Conservation (phyloP, 2,797 vertebrate genomes). For the Sebastes matsubarae region DNA sequence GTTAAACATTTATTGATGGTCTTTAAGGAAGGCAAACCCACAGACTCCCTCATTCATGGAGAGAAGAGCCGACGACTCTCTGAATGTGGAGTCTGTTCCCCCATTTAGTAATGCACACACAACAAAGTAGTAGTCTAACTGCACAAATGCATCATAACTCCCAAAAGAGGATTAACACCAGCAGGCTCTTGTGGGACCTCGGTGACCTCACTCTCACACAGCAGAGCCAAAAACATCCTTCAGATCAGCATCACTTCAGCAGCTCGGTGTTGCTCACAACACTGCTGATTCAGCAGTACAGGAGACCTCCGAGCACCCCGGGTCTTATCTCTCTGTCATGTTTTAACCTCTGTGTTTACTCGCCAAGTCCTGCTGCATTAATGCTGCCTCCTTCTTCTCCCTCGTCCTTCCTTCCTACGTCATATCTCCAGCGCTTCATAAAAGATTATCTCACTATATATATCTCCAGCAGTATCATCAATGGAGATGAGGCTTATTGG, state of each 20-base stretch:
- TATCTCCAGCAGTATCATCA: conserved; percentile 73
- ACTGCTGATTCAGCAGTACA: conserved; percentile 54
- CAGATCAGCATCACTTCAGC: conserved; percentile 45
- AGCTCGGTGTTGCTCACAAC: conserved; percentile 21
- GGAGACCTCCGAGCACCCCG: neutral
- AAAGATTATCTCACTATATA: conserved; percentile 79
- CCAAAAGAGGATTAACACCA: conserved; percentile 82
- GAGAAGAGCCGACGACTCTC: neutral
- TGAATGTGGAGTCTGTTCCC: neutral
- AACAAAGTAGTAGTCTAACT: conserved; percentile 66
- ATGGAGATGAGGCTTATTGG: conserved; percentile 73
- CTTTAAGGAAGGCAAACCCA: neutral
- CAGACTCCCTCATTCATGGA: neutral
- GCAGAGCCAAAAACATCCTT: conserved; percentile 64
- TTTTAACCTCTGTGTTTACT: conserved; percentile 39
- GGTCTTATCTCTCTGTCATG: conserved; percentile 14
- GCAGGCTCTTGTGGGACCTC: conserved; percentile 70
- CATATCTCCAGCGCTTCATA: conserved; percentile 69
- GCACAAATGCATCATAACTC: conserved; percentile 77
- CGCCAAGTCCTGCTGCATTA: conserved; percentile 19
- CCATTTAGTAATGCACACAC: conserved; percentile 36
- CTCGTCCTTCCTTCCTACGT: conserved; percentile 63
- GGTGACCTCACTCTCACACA: conserved; percentile 72
- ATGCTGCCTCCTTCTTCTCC: conserved; percentile 8
- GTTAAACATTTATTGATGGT: neutral